These are phyloP conservation scores for Pseudoatta argentina DNA, from an alignment of 1,140 invertebrate species.

Conservation along the genomic window DNA sequence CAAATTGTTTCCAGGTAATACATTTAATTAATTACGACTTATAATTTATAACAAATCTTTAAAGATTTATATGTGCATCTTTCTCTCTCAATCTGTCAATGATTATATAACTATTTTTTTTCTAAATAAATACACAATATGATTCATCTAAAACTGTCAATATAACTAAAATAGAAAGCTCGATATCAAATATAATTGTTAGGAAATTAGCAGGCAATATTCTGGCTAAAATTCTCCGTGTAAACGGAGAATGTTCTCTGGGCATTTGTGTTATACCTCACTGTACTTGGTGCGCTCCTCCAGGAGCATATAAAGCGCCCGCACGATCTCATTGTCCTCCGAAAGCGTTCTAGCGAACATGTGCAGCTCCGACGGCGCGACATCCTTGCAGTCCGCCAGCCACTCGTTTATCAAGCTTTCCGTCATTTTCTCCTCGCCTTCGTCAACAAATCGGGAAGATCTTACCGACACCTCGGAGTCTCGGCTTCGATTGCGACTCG, in stretches of 20 bases:
- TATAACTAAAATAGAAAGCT: neutral
- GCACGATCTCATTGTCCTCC: conserved; percentile 93
- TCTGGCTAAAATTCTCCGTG: neutral
- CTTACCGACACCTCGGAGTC: conserved; percentile 47
- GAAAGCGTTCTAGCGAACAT: conserved; percentile 92
- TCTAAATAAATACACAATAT: neutral
- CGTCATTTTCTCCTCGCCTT: conserved; percentile 87
- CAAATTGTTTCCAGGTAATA: neutral
- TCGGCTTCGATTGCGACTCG: conserved; percentile 34
- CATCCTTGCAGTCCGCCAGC: conserved; percentile 91
- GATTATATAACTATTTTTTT: neutral
- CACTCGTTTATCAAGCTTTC: conserved; percentile 92
- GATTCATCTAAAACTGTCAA: neutral
- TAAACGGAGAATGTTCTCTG: neutral
- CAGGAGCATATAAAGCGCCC: conserved; percentile 90
- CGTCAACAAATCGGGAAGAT: conserved; percentile 67
- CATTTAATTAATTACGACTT: too few species aligned
- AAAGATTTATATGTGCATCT: neutral
- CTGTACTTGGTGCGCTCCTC: conserved; percentile 89
- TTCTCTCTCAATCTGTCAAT: neutral
- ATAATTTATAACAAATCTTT: too few species aligned
- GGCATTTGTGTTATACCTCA: conserved; percentile 82
- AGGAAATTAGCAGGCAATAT: neutral
- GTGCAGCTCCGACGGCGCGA: conserved; percentile 91
- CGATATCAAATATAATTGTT: neutral